Conservation (phyloP, 2,888 invertebrate genomes). For the Candidula unifasciata region DNA sequence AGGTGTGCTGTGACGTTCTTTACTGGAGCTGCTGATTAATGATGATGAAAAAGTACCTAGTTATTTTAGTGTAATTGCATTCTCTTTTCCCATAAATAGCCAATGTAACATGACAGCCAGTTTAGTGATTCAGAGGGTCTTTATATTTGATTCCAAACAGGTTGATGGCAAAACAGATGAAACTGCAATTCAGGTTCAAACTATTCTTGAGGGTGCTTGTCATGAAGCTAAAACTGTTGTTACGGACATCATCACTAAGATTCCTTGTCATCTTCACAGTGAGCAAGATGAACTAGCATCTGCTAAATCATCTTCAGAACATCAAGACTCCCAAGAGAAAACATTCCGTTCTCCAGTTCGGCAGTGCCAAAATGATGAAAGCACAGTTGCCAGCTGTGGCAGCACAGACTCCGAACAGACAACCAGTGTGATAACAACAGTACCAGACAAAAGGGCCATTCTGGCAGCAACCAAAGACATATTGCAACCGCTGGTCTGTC, state of each 20-base stretch:
- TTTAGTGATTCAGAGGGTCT: background rate
- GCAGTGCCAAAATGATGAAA: background rate
- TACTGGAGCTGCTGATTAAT: too few species aligned
- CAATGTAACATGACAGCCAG: too few species aligned
- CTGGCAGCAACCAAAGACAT: conserved; percentile 47
- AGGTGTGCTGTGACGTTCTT: too few species aligned
- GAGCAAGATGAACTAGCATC: background rate
- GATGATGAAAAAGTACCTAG: too few species aligned
- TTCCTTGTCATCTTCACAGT: conserved; percentile 1
- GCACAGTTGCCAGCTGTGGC: background rate
- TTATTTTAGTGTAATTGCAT: too few species aligned
- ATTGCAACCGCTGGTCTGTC: conserved; percentile 52
- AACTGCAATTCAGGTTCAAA: conserved; percentile 24
- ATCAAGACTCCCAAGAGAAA: background rate
- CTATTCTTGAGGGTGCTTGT: conserved; percentile 39
- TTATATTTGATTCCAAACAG: conserved; percentile 5
- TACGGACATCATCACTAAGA: conserved; percentile 24
- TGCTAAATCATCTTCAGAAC: background rate
- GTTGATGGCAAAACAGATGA: conserved; percentile 43
- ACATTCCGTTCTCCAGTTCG: conserved; percentile 35
- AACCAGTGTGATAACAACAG: background rate
- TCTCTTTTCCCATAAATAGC: too few species aligned
- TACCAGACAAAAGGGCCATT: background rate
- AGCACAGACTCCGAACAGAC: background rate
- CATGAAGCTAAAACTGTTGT: conserved; percentile 48